Evolutionary conservation across 2,113 vertebrate genomes (phyloP).

Genomic region (Cairina moschata): DNA sequence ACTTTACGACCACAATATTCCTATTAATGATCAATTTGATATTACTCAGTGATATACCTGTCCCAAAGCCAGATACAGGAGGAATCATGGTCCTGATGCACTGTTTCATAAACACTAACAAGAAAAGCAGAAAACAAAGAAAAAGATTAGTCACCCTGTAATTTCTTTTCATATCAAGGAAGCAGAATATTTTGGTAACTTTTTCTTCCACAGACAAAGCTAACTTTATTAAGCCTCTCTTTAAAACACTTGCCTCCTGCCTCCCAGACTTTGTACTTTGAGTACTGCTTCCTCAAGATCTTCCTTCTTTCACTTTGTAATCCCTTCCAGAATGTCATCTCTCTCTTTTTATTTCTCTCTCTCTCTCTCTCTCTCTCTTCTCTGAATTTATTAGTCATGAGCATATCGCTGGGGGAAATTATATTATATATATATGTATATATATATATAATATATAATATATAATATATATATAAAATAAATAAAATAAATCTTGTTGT

Average conservation of each 20-base stretch:
- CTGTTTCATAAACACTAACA: not conserved
- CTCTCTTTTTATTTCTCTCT: not conserved
- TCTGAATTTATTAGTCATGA: not conserved
- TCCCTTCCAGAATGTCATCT: not conserved
- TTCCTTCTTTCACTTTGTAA: not conserved
- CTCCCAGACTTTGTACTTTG: not conserved
- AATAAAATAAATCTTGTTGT: not conserved
- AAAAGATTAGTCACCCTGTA: not conserved
- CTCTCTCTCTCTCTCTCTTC: not conserved
- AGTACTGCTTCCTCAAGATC: not conserved
- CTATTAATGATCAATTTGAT: not conserved
- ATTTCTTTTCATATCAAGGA: not conserved
- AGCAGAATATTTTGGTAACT: not conserved
- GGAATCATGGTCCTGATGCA: rapidly evolving
- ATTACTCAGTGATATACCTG: not conserved
- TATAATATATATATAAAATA: too few relatives aligned
- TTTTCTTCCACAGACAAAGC: not conserved
- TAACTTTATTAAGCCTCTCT: not conserved
- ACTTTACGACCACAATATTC: not conserved
- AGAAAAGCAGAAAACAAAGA: not conserved
- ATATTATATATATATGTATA: too few relatives aligned
- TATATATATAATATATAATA: too few relatives aligned
- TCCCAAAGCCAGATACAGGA: not conserved
- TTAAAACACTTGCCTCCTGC: not conserved
- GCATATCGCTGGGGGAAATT: rapidly evolving